These are phyloP conservation scores for Antheraea yamamai DNA, from an alignment of 2,888 invertebrate species.

Conservation along the genomic window DNA sequence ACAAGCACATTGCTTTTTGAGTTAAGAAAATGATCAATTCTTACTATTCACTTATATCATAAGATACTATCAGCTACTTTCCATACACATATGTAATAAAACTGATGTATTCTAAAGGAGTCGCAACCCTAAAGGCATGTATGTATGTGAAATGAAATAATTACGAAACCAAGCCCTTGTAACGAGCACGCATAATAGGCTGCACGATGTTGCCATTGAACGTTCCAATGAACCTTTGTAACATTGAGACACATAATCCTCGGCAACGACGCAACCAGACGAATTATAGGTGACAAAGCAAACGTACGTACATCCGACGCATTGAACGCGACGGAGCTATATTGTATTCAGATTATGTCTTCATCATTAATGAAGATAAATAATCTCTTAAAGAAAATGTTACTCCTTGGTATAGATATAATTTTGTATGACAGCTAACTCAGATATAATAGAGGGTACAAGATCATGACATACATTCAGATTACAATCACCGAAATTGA, in stretches of 20 bases:
- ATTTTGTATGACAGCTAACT: background rate
- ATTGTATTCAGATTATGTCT: background rate
- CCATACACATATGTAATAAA: too few relatives aligned
- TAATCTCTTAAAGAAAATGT: background rate
- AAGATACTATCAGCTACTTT: too few relatives aligned
- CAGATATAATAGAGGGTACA: background rate
- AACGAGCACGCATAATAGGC: conserved; percentile 5
- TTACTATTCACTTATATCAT: too few relatives aligned
- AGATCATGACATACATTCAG: background rate
- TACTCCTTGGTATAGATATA: background rate
- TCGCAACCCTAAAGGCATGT: background rate
- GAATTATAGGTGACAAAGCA: background rate
- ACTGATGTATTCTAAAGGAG: background rate
- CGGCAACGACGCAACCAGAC: background rate
- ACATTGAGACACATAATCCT: conserved; percentile 8
- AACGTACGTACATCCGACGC: background rate
- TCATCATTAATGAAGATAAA: background rate
- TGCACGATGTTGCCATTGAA: conserved; percentile 2
- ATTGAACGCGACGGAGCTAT: background rate
- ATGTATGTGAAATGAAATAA: conserved; percentile 1
- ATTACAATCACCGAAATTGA: background rate
- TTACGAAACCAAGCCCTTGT: conserved; percentile 14
- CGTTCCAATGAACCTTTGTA: conserved; percentile 12
- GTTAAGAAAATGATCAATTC: too few relatives aligned
- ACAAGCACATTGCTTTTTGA: too few relatives aligned